Conservation (phyloP, 2,113 vertebrate species). For the Gyps fulvus region DNA sequence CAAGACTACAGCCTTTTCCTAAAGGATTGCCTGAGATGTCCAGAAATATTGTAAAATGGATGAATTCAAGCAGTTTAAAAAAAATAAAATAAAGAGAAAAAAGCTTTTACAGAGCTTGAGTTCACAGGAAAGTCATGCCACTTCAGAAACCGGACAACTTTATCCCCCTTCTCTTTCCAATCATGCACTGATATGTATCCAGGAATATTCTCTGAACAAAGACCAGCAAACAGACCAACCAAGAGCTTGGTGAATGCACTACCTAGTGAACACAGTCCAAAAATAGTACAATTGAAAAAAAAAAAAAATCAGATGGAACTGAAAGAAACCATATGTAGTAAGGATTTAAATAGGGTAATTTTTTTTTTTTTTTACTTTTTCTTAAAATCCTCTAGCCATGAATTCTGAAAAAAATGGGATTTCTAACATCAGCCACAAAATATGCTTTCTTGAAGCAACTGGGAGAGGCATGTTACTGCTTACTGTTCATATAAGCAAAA, state of each 20-base stretch:
- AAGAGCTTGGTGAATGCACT: background rate
- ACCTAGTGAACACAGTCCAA: background rate
- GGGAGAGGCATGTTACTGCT: background rate
- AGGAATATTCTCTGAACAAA: background rate
- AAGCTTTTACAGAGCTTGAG: background rate
- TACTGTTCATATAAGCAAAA: background rate
- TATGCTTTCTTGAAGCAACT: background rate
- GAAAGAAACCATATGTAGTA: background rate
- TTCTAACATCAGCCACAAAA: background rate
- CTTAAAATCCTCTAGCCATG: background rate
- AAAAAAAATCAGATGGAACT: background rate
- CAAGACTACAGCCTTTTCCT: background rate
- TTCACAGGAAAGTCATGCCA: background rate
- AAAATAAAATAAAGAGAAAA: background rate
- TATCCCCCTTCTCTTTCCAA: background rate
- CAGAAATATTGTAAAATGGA: background rate
- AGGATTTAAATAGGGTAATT: background rate
- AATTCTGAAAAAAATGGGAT: background rate
- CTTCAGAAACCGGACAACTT: background rate
- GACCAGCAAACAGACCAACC: background rate
- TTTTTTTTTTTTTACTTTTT: background rate
- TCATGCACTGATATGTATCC: background rate
- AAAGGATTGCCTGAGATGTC: background rate
- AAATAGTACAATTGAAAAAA: background rate
- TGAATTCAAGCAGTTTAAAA: background rate